Percentiles rank a stretch among this genome's conserved stretches.
phyloP scores from a whole-genome alignment of 64 coral and sea anemone genomes.

The Porites lutea region DNA sequence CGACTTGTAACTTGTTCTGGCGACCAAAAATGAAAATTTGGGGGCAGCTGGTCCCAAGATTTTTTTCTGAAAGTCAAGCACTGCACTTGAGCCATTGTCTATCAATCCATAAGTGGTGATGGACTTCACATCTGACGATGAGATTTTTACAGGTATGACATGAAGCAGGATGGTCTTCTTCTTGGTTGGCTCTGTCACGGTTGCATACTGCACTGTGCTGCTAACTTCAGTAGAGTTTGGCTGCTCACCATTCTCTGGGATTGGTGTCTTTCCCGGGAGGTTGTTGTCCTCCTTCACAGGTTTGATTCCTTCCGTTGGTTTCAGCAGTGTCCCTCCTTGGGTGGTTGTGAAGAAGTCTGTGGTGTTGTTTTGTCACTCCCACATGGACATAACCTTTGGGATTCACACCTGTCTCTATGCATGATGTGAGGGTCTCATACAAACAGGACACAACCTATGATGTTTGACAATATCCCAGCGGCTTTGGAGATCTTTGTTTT shows the following conservation, averaged over 20 bases:
- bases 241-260: not conserved
- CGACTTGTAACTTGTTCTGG: too few species aligned
- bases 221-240: not conserved
- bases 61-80: too few species aligned
- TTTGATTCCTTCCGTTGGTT: not conserved
- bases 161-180: slow-evolving; percentile 37
- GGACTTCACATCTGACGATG: not conserved
- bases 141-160: slow-evolving; percentile 42
- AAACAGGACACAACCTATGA: slow-evolving; percentile 61
- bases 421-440: slow-evolving; percentile 46
- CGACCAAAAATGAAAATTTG: too few species aligned
- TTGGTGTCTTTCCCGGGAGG: not conserved
- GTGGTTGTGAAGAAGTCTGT: slow-evolving; percentile 61
- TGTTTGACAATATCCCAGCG: slow-evolving; percentile 61
- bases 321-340: slow-evolving; percentile 1
- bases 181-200: not conserved
- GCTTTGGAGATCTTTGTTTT: slow-evolving; percentile 15
- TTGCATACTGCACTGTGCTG: not conserved
- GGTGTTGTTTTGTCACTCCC: slow-evolving; percentile 14
- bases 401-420: slow-evolving; percentile 24
- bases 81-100: slow-evolving; percentile 18
- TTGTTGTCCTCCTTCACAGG: not conserved
- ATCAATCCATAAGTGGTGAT: slow-evolving; percentile 69
- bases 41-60: too few species aligned
- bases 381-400: slow-evolving; percentile 36